phyloP scores from a whole-genome alignment of 2,797 vertebrate species.

The Mormyrops boulengeri region DNA sequence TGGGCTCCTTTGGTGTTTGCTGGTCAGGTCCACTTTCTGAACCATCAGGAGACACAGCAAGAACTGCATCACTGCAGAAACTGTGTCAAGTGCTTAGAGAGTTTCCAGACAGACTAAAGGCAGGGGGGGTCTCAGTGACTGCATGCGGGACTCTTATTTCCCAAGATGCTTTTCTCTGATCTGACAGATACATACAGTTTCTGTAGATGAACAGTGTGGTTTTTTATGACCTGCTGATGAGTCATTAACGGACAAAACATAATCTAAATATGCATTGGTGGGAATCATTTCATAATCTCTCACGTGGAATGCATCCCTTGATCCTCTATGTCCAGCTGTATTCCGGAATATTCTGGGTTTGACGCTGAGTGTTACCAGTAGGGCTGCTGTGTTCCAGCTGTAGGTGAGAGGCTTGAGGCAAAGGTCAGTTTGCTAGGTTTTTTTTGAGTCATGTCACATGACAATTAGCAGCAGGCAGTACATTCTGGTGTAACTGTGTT shows the following conservation, averaged over 20 bases:
- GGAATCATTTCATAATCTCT: neutral
- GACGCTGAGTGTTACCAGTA: neutral
- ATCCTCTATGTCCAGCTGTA: neutral
- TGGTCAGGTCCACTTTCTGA: neutral
- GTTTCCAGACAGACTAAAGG: neutral
- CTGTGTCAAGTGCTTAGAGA: neutral
- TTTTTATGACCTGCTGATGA: neutral
- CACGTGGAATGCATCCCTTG: neutral
- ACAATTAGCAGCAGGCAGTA: neutral
- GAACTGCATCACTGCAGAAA: neutral
- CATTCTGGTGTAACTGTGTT: neutral
- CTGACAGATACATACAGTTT: neutral
- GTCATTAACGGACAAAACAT: neutral
- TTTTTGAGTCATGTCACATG: neutral
- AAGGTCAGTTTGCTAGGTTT: neutral
- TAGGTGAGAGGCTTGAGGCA: neutral
- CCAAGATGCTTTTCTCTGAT: neutral
- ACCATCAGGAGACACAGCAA: neutral
- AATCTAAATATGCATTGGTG: neutral
- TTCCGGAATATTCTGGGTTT: neutral
- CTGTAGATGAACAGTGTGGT: neutral
- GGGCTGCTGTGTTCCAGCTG: neutral
- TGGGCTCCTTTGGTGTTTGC: neutral
- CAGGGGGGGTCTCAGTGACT: neutral
- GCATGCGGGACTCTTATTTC: neutral